These are phyloP conservation scores for Athene noctua DNA, from an alignment of 2,113 vertebrate species.

Conservation along the genomic window DNA sequence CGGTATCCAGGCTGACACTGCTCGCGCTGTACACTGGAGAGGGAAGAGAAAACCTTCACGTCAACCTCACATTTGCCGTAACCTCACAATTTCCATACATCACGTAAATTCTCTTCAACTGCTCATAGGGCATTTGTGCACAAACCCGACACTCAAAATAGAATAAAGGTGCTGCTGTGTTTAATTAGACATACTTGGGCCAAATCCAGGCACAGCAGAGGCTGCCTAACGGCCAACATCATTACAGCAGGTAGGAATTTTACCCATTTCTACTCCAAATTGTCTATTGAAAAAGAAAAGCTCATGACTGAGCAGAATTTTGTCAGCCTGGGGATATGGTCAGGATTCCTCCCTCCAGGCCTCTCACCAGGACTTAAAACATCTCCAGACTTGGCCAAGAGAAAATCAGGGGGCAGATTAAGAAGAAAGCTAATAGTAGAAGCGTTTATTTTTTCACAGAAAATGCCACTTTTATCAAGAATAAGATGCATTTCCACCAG, in stretches of 20 bases:
- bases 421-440: background rate
- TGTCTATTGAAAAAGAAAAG: background rate
- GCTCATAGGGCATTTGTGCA: background rate
- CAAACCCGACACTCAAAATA: background rate
- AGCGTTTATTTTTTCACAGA: background rate
- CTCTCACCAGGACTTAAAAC: background rate
- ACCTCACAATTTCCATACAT: background rate
- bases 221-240: background rate
- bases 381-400: background rate
- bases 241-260: background rate
- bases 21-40: accelerated
- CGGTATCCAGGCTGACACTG: accelerated
- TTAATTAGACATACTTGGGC: background rate
- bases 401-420: background rate
- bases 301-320: background rate
- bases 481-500: background rate
- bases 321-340: background rate
- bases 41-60: background rate
- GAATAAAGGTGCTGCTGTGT: background rate
- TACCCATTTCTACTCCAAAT: background rate
- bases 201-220: background rate
- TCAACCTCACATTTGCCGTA: background rate
- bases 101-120: background rate
- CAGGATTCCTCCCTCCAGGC: background rate
- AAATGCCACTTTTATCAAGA: background rate